Base-by-base conservation (phyloP, 1,140 invertebrate genomes). In the Papilio polytes region DNA sequence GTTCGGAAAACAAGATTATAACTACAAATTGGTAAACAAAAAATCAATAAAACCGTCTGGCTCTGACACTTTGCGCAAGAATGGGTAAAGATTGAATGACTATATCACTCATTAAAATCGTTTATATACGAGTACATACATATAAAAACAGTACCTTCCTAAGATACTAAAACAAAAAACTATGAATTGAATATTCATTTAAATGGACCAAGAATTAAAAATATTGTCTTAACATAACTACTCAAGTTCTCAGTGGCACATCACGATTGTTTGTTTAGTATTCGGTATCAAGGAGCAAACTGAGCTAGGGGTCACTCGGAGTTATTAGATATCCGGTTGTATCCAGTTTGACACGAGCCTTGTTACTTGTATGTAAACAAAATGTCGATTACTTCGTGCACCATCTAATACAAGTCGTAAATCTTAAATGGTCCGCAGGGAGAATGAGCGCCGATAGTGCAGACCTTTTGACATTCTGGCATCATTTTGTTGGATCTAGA, bases 321-420 rank as follows among this genome's bases (percentile, higher is more conserved):
- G 80, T 83, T 84, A 73, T 83, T 74, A 74, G 73, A 12, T 82
- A 83, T 81, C 85, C 63, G 80, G 84, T 80, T 79, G 9, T 10
- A 80, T 82, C 87, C 80, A 78, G 88, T 81, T 87, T 70, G 84
- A 82, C 90, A 89, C 88, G 88, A 90, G 88, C 89, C 85, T 80
- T 73, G 74, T 81, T 81, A 78, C 82, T 76, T 77, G 74, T 44
- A 77, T 56, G 48, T 77, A 77, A 77, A 77, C 74, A 77, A 77
- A 56, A 77, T 22, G 26, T 31, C n/a, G 74, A 77, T 77, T 53
- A 77, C 74, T 77, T 53, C 74, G 73, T 74, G 74, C 36, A 41
- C 46, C 46, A 56, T 44, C 74, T 56, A 77, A 56, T 77, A 77
- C 20, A 56, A 31, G 26, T 77, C 48, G 36, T 77, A 77, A 56